A percentile compares a stretch with the other conserved stretches of the same genome.
These are phyloP conservation scores for Matsumyia berberina DNA, from an alignment of 2,888 invertebrate genomes.

Conservation along the genomic window DNA sequence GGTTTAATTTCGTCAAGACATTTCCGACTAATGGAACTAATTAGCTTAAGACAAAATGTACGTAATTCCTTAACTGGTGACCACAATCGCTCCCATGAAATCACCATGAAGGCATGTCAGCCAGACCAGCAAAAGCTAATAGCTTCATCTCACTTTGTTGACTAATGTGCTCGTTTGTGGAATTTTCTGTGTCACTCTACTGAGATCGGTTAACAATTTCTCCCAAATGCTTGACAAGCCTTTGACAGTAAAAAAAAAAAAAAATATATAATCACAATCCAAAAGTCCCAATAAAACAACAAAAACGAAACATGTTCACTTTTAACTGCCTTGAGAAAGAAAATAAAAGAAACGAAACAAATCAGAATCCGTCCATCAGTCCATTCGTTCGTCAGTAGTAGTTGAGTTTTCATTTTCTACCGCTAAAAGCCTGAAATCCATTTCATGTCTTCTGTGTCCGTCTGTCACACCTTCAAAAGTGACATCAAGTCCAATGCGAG, in stretches of 20 bases:
- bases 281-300: conserved; percentile 14
- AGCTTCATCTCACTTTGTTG: conserved; percentile 26
- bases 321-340: conserved; percentile 30
- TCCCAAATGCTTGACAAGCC: conserved; percentile 68
- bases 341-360: conserved; percentile 25
- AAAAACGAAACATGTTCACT: conserved; percentile 27
- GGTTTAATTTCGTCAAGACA: neutral
- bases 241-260: conserved; percentile 40
- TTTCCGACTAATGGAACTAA: conserved; percentile 38
- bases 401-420: conserved; percentile 67
- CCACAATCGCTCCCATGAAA: conserved; percentile 20
- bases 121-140: conserved; percentile 1
- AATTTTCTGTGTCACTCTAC: conserved; percentile 61
- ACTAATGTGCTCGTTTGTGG: conserved; percentile 14
- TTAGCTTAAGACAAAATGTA: conserved; percentile 29
- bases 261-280: conserved; percentile 18
- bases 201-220: conserved; percentile 76
- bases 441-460: conserved; percentile 46
- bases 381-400: conserved; percentile 8
- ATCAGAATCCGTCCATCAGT: conserved; percentile 33
- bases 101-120: conserved; percentile 8
- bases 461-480: conserved; percentile 62
- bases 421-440: conserved; percentile 57
- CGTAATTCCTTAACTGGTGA: neutral
- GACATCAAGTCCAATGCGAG: conserved; percentile 35